phyloP scores from a whole-genome alignment of 2,797 vertebrate genomes.

The Darevskia nairensis region DNA sequence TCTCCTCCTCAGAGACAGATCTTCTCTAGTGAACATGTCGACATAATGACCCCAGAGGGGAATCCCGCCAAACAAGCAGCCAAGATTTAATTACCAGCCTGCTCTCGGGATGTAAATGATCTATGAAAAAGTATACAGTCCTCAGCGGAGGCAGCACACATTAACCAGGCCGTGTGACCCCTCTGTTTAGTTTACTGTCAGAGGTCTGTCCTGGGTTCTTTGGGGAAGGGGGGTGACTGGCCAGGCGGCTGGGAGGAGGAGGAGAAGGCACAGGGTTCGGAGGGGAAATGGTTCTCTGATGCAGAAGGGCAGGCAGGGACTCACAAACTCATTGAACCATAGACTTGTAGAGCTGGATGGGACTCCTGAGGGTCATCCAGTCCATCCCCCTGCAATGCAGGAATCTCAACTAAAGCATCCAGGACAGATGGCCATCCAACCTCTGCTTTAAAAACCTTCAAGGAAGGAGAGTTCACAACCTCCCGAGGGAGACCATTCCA shows the following conservation, averaged over 20 bases:
- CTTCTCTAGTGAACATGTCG: conserved; percentile 79
- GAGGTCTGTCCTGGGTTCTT: conserved; percentile 70
- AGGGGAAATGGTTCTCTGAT: neutral
- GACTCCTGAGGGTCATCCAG: too few relatives aligned
- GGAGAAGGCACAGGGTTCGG: neutral
- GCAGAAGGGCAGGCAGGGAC: neutral
- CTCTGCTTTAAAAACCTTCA: too few relatives aligned
- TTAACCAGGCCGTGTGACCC: conserved; percentile 72
- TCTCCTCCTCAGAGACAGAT: conserved; percentile 69
- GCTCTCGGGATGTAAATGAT: conserved; percentile 72
- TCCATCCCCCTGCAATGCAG: too few relatives aligned
- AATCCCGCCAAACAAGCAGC: conserved; percentile 75
- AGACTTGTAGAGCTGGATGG: too few relatives aligned
- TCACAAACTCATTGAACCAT: too few relatives aligned
- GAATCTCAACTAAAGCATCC: too few relatives aligned
- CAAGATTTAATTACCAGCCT: conserved; percentile 75
- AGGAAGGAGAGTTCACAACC: too few relatives aligned
- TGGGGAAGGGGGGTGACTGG: conserved; percentile 22
- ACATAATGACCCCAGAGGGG: conserved; percentile 73
- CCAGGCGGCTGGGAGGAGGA: neutral
- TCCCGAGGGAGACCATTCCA: too few relatives aligned
- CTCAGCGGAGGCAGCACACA: conserved; percentile 69
- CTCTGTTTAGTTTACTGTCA: conserved; percentile 75
- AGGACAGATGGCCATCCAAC: too few relatives aligned
- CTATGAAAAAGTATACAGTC: conserved; percentile 73